Base-by-base conservation (phyloP, 2,113 vertebrate species). In the Silurus asotus region DNA sequence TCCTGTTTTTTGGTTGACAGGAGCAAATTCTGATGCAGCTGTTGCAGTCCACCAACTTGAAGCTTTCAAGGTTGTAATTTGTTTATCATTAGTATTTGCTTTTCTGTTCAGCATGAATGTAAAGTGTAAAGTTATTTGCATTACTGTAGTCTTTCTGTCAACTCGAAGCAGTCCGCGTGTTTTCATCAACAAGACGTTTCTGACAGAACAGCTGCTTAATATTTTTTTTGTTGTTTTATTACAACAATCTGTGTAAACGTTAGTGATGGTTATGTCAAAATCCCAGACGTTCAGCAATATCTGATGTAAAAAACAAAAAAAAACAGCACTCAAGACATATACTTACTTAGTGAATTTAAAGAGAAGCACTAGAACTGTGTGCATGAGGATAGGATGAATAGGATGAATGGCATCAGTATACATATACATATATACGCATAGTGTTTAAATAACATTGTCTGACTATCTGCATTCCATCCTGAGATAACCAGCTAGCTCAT, bases 401-500 rank as follows among this genome's bases (percentile, higher is more conserved):
- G 37, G 37, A 37, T 37, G 37, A 37, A 37, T 37, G 2, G 37
- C 37, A 37, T 37, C 37, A 2, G 37, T 37, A 56, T 56, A 56
- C 13, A 56, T 56, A 56, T 56, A 56, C 3, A 56, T 56, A 56
- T 56, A 56, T 56, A 56, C 14, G 19, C 23, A 61, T 61, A 19
- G 19, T 3, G 9, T 72, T 19, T 45, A 8, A 8, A 48, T 19
- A 0, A 45, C 15, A 19, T 15, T 72, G 19, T 25, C 1, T 69
- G 13, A 13, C 67, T 70, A 45, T 76, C 11, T 53, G 74, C 17
- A n/a, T 93, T 96, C 96, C 96, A 96, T 91, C 88, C 93, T 92
- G 91, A 91, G 94, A 93, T 91, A 93, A 94, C 93, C 95, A 95
- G 93, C 94, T 94, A 92, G 88, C 92, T 91, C 89, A 90, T 92